Percentiles rank a stretch among this genome's conserved stretches.
phyloP scores from a whole-genome alignment of 2,113 vertebrate species.

The Semicossyphus pulcher region DNA sequence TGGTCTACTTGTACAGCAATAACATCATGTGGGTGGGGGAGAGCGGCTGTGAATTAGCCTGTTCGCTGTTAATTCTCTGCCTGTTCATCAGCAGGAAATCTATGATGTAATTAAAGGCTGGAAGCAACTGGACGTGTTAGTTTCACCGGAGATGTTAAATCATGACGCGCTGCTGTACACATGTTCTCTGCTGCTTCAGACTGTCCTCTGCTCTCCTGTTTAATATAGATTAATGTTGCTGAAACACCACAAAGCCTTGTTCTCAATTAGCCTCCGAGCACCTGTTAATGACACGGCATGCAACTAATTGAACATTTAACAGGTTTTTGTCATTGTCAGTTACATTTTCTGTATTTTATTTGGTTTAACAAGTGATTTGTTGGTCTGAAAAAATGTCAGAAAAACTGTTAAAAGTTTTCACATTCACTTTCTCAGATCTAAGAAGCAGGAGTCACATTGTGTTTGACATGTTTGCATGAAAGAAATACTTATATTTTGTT shows the following conservation, averaged over 20 bases:
- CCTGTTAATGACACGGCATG: constrained; percentile 6
- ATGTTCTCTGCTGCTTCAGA: constrained; percentile 83
- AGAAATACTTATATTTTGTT: too few species aligned
- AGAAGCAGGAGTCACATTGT: too few species aligned
- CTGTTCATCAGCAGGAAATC: constrained; percentile 94
- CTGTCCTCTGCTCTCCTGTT: constrained; percentile 74
- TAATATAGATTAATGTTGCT: constrained; percentile 83
- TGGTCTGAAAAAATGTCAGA: neutral
- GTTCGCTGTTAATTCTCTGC: constrained; percentile 89
- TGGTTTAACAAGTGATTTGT: too few species aligned
- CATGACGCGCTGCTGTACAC: constrained; percentile 78
- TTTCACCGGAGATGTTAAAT: constrained; percentile 85
- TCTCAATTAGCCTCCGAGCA: constrained; percentile 30
- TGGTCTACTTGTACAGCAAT: constrained; percentile 88
- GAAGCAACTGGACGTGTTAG: constrained; percentile 74
- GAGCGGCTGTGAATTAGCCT: constrained; percentile 83
- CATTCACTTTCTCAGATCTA: too few species aligned
- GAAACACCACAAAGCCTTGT: constrained; percentile 36
- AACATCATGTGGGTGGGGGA: constrained; percentile 75
- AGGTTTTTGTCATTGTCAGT: neutral
- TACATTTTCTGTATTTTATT: neutral
- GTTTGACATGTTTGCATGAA: too few species aligned
- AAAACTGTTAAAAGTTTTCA: neutral
- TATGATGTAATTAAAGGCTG: constrained; percentile 92
- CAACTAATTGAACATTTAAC: constrained; percentile 24